A percentile compares a stretch with the other conserved stretches of the same genome.
These are phyloP conservation scores for Mesocricetus auratus DNA, from an alignment of 2,113 vertebrate species.

Conservation along the genomic window DNA sequence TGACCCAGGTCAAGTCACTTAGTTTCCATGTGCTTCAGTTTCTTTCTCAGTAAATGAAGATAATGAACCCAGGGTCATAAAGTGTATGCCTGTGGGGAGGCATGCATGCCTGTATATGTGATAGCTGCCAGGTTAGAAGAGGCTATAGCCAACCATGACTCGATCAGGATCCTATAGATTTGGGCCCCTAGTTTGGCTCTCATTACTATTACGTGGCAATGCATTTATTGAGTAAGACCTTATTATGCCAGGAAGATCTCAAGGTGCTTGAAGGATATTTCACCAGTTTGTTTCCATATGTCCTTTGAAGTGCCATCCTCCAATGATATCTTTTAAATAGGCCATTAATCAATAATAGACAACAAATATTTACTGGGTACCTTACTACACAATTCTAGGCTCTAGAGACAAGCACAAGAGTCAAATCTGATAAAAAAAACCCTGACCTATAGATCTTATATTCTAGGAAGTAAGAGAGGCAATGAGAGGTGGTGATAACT, in stretches of 20 bases:
- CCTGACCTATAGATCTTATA: conserved; percentile 10
- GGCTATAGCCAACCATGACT: neutral
- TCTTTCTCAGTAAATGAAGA: conserved; percentile 12
- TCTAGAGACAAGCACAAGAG: neutral
- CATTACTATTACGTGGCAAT: neutral
- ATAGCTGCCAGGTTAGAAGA: neutral
- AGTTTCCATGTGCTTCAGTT: neutral
- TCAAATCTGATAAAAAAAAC: neutral
- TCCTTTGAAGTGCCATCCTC: neutral
- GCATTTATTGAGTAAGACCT: neutral
- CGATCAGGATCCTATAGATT: neutral
- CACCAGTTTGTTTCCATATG: neutral
- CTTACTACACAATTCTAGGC: neutral
- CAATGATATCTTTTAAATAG: neutral
- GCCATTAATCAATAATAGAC: neutral
- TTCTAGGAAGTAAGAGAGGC: conserved; percentile 31
- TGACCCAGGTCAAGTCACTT: neutral
- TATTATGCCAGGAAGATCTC: neutral
- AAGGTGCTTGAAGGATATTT: conserved; percentile 3
- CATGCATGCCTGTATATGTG: neutral
- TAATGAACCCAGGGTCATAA: neutral
- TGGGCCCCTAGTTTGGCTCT: neutral
- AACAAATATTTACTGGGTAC: conserved; percentile 4
- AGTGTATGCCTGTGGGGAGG: neutral
- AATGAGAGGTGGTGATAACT: neutral